phyloP scores from a whole-genome alignment of 2,888 invertebrate species.

The Tenthredo scrophulariae region DNA sequence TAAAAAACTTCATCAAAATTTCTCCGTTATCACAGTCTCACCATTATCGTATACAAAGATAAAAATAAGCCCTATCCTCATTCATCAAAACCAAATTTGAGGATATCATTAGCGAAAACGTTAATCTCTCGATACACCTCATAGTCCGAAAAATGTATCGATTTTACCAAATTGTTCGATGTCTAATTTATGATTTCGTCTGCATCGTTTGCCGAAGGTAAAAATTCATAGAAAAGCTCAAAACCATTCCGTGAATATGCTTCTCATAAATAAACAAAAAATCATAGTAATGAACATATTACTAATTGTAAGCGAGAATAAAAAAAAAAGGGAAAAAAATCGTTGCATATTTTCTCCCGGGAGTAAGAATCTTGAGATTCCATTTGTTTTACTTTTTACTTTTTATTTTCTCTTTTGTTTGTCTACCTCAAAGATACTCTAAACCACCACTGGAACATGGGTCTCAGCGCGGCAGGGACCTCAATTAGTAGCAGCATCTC shows the following conservation, averaged over 20 bases:
- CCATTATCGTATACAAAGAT: not conserved
- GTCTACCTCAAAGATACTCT: conserved; percentile 7
- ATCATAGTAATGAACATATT: not conserved
- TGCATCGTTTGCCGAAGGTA: not conserved
- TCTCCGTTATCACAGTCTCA: not conserved
- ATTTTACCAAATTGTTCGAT: not conserved
- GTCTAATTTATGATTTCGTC: not conserved
- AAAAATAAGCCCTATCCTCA: not conserved
- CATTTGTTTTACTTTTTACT: not conserved
- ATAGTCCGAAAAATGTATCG: too few species aligned
- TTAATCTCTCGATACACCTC: not conserved
- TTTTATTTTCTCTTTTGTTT: not conserved
- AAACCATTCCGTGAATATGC: not conserved
- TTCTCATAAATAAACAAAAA: not conserved
- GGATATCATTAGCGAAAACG: not conserved
- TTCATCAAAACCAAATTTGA: not conserved
- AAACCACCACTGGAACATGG: not conserved
- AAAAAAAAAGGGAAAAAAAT: not conserved
- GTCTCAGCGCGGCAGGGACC: not conserved
- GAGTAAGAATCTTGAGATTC: not conserved
- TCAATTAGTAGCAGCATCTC: conserved; percentile 40
- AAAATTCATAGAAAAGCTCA: not conserved
- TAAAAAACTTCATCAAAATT: not conserved
- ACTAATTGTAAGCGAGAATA: not conserved
- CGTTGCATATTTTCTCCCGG: not conserved